Evolutionary conservation across 2,888 invertebrate genomes (phyloP).

Genomic region (Aleiodes leptofemur): DNA sequence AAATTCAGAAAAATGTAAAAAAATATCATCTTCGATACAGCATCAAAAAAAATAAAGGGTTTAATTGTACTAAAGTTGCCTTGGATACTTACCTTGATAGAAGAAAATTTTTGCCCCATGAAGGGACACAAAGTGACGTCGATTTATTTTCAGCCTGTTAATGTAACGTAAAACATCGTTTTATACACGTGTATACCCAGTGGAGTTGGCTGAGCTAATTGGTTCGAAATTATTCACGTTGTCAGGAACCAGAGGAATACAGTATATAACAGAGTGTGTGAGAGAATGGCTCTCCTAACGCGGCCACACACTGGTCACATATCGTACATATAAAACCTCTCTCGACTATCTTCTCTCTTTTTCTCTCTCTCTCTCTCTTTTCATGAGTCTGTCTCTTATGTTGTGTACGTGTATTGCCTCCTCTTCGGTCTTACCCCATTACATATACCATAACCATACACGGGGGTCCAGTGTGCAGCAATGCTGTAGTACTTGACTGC

Average conservation of each 20-base stretch:
- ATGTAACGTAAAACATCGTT: constrained; percentile 24
- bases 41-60: too few species aligned
- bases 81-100: too few species aligned
- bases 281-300: constrained; percentile 25
- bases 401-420: constrained; percentile 9
- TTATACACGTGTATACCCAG: constrained; percentile 32
- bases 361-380: constrained; percentile 16
- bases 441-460: constrained; percentile 28
- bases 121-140: not conserved
- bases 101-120: too few species aligned
- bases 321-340: constrained; percentile 25
- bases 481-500: not conserved
- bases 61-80: too few species aligned
- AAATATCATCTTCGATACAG: too few species aligned
- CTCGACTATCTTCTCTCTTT: constrained; percentile 12
- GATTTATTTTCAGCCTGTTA: constrained; percentile 18
- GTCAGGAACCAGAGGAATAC: constrained; percentile 43
- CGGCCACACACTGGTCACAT: constrained; percentile 24
- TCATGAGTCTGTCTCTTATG: not conserved
- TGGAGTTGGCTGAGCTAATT: constrained; percentile 57
- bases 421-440: constrained; percentile 24
- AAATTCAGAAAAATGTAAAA: too few species aligned
- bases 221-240: constrained; percentile 62
- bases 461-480: not conserved
- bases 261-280: constrained; percentile 15